A percentile compares a stretch with the other conserved stretches of the same genome.
Evolutionary conservation across 2,113 vertebrate species (phyloP).

Genomic region (Micronycteris hirsuta): DNA sequence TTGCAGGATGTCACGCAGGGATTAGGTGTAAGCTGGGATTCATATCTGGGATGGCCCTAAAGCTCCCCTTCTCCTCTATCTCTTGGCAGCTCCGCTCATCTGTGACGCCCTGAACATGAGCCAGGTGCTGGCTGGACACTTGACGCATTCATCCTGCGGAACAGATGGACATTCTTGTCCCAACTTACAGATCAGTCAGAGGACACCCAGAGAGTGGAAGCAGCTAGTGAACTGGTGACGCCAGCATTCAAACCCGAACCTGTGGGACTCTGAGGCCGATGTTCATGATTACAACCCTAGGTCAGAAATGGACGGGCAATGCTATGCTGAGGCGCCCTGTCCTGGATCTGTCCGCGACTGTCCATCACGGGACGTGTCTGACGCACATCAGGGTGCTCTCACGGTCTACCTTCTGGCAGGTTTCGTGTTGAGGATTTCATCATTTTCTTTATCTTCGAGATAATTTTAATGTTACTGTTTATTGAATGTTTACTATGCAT

Average conservation of each 20-base stretch:
- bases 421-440: background rate
- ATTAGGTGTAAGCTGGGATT: background rate
- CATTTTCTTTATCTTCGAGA: background rate
- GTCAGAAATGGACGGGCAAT: background rate
- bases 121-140: background rate
- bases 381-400: background rate
- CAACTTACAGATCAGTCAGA: background rate
- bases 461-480: background rate
- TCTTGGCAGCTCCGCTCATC: background rate
- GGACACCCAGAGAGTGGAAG: background rate
- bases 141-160: fast-evolving
- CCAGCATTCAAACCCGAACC: background rate
- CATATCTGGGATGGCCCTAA: background rate
- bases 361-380: background rate
- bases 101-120: background rate
- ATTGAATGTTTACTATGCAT: background rate
- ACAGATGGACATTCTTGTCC: background rate
- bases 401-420: background rate
- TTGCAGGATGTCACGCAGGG: fast-evolving
- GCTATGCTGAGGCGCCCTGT: background rate
- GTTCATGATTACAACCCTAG: background rate
- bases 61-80: background rate
- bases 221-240: fast-evolving
- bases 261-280: background rate
- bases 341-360: fast-evolving